A percentile compares a stretch with the other conserved stretches of the same genome.
phyloP scores from a whole-genome alignment of 2,888 invertebrate species.

The Harpagoxenus sublaevis region DNA sequence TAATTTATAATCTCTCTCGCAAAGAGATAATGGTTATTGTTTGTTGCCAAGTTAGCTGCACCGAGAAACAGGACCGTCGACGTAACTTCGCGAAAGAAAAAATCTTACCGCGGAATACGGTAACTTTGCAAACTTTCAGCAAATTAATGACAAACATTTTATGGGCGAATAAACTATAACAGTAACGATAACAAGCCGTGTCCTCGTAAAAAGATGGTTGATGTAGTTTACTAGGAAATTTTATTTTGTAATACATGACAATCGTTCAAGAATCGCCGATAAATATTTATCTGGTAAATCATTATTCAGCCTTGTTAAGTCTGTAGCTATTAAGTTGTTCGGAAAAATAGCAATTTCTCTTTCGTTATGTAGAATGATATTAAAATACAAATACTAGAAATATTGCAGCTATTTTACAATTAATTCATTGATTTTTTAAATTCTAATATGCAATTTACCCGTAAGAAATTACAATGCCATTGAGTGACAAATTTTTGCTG shows the following conservation, averaged over 20 bases:
- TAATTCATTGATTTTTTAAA: neutral
- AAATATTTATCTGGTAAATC: neutral
- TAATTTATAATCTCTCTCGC: slow-evolving; percentile 28
- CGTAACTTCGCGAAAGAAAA: slow-evolving; percentile 27
- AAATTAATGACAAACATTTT: slow-evolving; percentile 24
- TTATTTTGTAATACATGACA: neutral
- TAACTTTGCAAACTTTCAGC: slow-evolving; percentile 9
- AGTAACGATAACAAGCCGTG: slow-evolving; percentile 4
- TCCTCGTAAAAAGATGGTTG: neutral
- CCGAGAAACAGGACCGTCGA: neutral
- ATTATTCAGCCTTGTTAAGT: neutral
- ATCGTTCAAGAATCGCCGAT: neutral
- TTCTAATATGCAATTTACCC: neutral
- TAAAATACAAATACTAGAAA: neutral
- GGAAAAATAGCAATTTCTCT: neutral
- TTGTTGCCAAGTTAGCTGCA: slow-evolving; percentile 7
- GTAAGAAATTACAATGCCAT: neutral
- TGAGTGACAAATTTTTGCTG: neutral
- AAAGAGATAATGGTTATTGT: slow-evolving; percentile 14
- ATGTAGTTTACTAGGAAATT: neutral
- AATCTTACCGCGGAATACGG: neutral
- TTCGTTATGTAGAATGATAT: neutral
- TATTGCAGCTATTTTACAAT: neutral
- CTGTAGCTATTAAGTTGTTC: neutral
- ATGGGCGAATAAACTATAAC: slow-evolving; percentile 22